These are phyloP conservation scores for Panthera uncia DNA, from an alignment of 2,113 vertebrate species.

Conservation along the genomic window DNA sequence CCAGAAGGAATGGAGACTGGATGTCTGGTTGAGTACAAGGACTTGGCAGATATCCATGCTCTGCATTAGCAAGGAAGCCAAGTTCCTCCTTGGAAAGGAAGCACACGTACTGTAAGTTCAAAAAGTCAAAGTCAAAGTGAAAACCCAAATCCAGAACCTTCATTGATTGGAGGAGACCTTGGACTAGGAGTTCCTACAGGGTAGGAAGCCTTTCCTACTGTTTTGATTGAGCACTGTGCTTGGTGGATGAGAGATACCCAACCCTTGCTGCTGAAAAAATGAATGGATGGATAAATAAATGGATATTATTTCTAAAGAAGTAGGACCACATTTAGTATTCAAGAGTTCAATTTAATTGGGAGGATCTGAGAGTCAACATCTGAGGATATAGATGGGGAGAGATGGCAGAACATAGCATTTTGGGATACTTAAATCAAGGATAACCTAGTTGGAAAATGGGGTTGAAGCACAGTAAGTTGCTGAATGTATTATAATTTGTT, in stretches of 20 bases:
- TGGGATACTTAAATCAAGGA: neutral
- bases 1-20: neutral
- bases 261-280: neutral
- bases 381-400: neutral
- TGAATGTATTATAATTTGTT: neutral
- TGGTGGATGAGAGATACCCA: neutral
- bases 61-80: neutral
- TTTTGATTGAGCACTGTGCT: neutral
- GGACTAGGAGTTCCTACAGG: neutral
- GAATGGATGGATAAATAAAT: neutral
- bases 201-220: slow-evolving; percentile 16
- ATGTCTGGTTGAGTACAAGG: neutral
- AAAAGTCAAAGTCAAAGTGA: neutral
- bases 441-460: neutral
- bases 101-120: neutral
- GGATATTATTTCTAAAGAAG: neutral
- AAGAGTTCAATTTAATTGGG: neutral
- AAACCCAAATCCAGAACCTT: neutral
- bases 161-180: neutral
- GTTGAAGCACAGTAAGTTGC: neutral
- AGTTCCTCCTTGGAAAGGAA: slow-evolving; percentile 52
- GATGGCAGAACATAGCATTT: neutral
- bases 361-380: neutral
- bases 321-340: neutral
- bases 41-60: slow-evolving; percentile 1